These are phyloP conservation scores for Xestia xanthographa DNA, from an alignment of 2,888 invertebrate genomes.

Conservation along the genomic window DNA sequence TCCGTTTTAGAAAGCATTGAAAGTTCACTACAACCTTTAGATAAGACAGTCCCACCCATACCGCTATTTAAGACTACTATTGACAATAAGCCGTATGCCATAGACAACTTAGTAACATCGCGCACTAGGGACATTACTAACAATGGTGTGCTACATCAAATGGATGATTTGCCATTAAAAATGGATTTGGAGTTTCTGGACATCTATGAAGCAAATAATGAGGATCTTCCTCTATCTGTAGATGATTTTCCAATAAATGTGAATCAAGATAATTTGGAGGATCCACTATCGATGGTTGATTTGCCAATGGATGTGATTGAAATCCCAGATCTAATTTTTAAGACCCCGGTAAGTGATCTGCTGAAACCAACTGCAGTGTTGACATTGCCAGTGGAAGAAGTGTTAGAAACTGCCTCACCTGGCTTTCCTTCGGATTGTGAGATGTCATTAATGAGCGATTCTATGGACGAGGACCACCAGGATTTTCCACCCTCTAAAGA, in stretches of 20 bases:
- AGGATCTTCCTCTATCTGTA: background rate
- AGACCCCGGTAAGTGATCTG: background rate
- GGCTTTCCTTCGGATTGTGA: background rate
- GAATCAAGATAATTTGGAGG: too few species aligned
- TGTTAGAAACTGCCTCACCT: background rate
- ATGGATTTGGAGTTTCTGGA: background rate
- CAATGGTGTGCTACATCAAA: background rate
- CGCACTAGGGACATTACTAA: background rate
- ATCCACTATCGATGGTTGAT: background rate
- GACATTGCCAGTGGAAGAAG: background rate
- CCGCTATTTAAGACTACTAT: background rate
- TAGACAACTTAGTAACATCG: slow-evolving; percentile 7
- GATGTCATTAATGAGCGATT: background rate
- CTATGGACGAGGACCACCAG: background rate
- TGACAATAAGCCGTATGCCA: slow-evolving; percentile 8
- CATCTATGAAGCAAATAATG: background rate
- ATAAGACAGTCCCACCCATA: background rate
- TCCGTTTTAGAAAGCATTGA: background rate
- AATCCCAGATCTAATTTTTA: background rate
- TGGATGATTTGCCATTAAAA: slow-evolving; percentile 1
- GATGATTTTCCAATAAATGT: background rate
- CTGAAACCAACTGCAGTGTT: background rate
- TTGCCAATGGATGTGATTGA: background rate
- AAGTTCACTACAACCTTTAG: background rate
- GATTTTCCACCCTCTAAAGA: background rate